phyloP scores from a whole-genome alignment of 2,797 vertebrate genomes.

The Harpagifer antarcticus region DNA sequence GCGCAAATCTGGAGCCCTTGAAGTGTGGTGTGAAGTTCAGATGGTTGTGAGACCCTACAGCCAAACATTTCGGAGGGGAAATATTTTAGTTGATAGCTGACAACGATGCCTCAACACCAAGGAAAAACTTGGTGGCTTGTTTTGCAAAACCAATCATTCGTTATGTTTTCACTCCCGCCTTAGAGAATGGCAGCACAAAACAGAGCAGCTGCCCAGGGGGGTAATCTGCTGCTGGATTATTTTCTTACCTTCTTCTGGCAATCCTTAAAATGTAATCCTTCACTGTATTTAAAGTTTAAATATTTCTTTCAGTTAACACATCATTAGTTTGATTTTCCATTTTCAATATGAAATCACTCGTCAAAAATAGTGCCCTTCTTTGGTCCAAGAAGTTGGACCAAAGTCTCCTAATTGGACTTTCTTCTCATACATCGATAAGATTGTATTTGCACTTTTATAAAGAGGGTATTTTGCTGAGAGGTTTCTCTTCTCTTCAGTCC shows the following conservation, averaged over 20 bases:
- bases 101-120: neutral
- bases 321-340: neutral
- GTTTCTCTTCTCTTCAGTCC: conserved; percentile 2
- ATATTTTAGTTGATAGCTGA: neutral
- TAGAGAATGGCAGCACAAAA: neutral
- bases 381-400: neutral
- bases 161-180: neutral
- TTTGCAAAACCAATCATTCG: neutral
- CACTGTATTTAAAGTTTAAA: neutral
- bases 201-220: neutral
- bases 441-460: conserved; percentile 2
- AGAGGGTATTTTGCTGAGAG: conserved; percentile 6
- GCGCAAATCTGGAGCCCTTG: neutral
- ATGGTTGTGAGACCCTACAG: conserved; percentile 5
- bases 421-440: neutral
- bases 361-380: neutral
- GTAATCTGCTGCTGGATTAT: too few species aligned
- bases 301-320: neutral
- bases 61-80: conserved; percentile 4
- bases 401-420: neutral
- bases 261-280: neutral
- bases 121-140: neutral
- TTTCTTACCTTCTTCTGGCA: neutral
- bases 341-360: neutral
- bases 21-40: neutral